A percentile compares a stretch with the other conserved stretches of the same genome.
These are phyloP conservation scores for Cephus rjabovi DNA, from an alignment of 2,888 invertebrate genomes.

Conservation along the genomic window DNA sequence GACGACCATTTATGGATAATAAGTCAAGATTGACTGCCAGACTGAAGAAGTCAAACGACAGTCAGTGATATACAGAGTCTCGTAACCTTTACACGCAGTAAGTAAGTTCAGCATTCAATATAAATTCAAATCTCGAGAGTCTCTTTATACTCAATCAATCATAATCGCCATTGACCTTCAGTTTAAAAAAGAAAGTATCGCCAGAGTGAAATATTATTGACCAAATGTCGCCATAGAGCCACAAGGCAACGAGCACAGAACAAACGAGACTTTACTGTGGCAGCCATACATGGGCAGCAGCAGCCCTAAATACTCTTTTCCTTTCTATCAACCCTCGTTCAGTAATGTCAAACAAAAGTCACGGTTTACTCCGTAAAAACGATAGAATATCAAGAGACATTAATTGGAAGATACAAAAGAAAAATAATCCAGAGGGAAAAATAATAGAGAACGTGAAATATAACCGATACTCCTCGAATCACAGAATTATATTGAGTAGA, in stretches of 20 bases:
- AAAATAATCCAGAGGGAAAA: not conserved
- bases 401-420: not conserved
- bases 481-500: not conserved
- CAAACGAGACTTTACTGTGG: not conserved
- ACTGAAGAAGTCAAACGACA: not conserved
- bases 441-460: constrained; percentile 8
- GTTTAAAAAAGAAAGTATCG: not conserved
- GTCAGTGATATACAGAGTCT: not conserved
- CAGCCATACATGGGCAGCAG: not conserved
- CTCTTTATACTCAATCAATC: not conserved
- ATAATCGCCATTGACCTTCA: not conserved
- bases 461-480: constrained; percentile 12
- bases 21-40: not conserved
- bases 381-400: not conserved
- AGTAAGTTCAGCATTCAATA: not conserved
- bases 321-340: not conserved
- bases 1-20: not conserved
- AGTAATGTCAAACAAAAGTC: not conserved
- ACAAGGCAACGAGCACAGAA: not conserved
- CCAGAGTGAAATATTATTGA: not conserved
- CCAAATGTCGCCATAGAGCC: not conserved
- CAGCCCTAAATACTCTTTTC: not conserved
- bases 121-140: not conserved
- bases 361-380: not conserved
- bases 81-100: not conserved